Conservation (phyloP, 2,797 vertebrate species). For the Linurgus olivaceus region DNA sequence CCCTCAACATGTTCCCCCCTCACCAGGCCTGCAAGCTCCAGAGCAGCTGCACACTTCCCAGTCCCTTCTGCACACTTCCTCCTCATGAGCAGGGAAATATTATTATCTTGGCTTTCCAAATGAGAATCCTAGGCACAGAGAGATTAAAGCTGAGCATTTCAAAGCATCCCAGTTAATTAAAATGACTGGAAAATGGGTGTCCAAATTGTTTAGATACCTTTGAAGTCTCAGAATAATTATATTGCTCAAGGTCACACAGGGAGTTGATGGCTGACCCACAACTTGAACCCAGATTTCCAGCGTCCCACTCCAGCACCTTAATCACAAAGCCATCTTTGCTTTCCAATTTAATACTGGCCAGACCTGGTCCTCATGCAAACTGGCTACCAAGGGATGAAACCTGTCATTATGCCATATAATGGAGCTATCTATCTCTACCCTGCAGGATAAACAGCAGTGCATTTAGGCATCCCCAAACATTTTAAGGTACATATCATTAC, state of each 20-base stretch:
- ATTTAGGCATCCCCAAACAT: not conserved
- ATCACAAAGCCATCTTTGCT: conserved; percentile 58
- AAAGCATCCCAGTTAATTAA: conserved; percentile 69
- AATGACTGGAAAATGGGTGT: conserved; percentile 66
- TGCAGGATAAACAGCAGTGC: conserved; percentile 55
- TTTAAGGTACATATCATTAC: not conserved
- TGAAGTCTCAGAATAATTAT: conserved; percentile 62
- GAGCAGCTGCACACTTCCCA: conserved; percentile 7
- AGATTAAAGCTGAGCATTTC: conserved; percentile 66
- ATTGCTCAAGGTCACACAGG: conserved; percentile 62
- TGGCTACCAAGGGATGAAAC: not conserved
- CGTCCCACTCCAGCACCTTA: conserved; percentile 54
- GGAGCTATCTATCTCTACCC: conserved; percentile 35
- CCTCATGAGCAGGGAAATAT: not conserved
- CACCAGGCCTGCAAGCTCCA: not conserved
- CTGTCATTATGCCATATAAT: conserved; percentile 48
- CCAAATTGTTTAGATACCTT: conserved; percentile 66
- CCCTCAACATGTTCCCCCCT: accelerated
- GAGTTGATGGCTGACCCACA: conserved; percentile 64
- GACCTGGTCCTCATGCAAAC: conserved; percentile 59
- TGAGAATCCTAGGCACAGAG: conserved; percentile 30
- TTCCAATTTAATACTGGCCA: conserved; percentile 63
- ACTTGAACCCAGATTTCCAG: conserved; percentile 63
- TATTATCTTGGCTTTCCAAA: conserved; percentile 42
- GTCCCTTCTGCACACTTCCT: not conserved